A percentile compares a stretch with the other conserved stretches of the same genome.
These are phyloP conservation scores for Centropus unirufus DNA, from an alignment of 2,113 vertebrate genomes.

Conservation along the genomic window DNA sequence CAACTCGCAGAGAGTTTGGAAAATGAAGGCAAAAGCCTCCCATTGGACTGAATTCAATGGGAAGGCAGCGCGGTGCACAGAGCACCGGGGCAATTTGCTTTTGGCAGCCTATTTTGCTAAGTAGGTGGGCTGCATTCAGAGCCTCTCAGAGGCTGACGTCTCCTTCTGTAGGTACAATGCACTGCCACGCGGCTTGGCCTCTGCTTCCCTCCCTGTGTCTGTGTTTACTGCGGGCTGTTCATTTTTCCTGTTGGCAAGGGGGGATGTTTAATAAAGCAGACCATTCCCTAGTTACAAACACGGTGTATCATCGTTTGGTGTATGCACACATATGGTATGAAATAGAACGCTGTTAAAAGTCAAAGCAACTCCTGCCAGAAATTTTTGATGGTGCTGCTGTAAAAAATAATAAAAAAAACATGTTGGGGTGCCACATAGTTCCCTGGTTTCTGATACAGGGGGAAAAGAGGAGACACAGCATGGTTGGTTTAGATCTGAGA, in stretches of 20 bases:
- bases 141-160: constrained; percentile 46
- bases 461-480: not conserved
- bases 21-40: constrained; percentile 48
- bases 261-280: constrained; percentile 64
- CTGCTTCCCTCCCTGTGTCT: constrained; percentile 20
- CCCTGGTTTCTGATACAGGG: not conserved
- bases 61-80: not conserved
- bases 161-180: constrained; percentile 38
- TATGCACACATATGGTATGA: constrained; percentile 39
- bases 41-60: constrained; percentile 35
- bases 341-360: constrained; percentile 36
- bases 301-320: constrained; percentile 2
- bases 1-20: constrained; percentile 45
- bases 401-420: not conserved
- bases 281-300: constrained; percentile 55
- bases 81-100: constrained; percentile 53
- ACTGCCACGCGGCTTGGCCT: not conserved
- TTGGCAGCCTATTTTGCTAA: constrained; percentile 56
- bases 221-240: constrained; percentile 62
- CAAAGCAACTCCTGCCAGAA: constrained; percentile 40
- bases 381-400: not conserved
- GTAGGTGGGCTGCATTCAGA: constrained; percentile 56
- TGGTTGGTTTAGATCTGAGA: not conserved
- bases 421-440: rapidly evolving
- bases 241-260: constrained; percentile 47